phyloP scores from a whole-genome alignment of 2,113 vertebrate species.

The Conger conger region DNA sequence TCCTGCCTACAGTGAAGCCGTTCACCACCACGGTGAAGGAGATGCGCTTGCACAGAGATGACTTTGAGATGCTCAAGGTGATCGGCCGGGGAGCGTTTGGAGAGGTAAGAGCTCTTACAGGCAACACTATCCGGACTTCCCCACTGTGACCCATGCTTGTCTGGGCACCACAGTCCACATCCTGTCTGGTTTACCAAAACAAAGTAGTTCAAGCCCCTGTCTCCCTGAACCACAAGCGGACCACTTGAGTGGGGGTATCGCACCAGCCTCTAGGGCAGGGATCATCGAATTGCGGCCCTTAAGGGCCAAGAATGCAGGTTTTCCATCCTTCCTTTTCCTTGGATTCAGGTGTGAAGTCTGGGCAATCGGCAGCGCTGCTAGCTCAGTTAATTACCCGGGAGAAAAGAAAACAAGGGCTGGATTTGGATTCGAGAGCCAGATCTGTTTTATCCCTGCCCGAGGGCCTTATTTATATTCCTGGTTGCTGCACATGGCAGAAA shows the following conservation, averaged over 20 bases:
- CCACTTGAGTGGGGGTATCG: not conserved
- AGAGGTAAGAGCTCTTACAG: slow-evolving; percentile 57
- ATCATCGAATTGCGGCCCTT: too few relatives aligned
- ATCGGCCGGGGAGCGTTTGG: slow-evolving; percentile 75
- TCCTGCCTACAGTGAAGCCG: slow-evolving; percentile 50
- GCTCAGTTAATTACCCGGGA: too few relatives aligned
- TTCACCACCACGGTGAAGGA: slow-evolving; percentile 61
- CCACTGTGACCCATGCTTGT: not conserved
- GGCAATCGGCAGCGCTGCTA: too few relatives aligned
- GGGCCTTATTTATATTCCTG: not conserved
- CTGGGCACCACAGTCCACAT: not conserved
- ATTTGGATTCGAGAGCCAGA: too few relatives aligned
- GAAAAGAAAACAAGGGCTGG: too few relatives aligned
- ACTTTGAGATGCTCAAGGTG: slow-evolving; percentile 79
- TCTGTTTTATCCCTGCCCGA: too few relatives aligned
- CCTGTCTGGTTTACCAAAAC: not conserved
- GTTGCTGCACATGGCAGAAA: not conserved
- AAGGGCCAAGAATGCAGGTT: too few relatives aligned
- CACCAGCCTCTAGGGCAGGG: not conserved
- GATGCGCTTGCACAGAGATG: slow-evolving; percentile 70
- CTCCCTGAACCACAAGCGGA: not conserved
- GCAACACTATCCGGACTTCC: not conserved
- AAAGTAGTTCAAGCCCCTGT: not conserved
- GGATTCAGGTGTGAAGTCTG: too few relatives aligned
- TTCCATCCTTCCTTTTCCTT: too few relatives aligned